These are phyloP conservation scores for Hozukius guyotensis DNA, from an alignment of 2,797 vertebrate species.

Conservation along the genomic window DNA sequence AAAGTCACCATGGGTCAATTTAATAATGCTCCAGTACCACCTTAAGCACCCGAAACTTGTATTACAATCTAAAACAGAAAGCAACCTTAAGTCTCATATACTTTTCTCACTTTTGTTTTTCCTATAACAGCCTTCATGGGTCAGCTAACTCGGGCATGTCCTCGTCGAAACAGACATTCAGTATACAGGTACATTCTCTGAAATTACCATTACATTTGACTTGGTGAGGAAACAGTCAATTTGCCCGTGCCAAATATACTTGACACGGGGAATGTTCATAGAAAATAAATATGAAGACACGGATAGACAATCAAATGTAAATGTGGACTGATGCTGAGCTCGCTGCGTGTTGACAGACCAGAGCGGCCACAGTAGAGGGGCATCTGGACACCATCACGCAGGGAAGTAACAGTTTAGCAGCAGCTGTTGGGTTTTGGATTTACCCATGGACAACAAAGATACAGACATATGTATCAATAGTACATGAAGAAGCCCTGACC, in stretches of 20 bases:
- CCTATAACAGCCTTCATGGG: slow-evolving; percentile 61
- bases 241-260: slow-evolving; percentile 67
- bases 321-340: slow-evolving; percentile 64
- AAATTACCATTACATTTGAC: slow-evolving; percentile 78
- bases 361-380: slow-evolving; percentile 53
- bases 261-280: slow-evolving; percentile 57
- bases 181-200: slow-evolving; percentile 86
- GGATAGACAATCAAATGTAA: slow-evolving; percentile 49
- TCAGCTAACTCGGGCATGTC: slow-evolving; percentile 64
- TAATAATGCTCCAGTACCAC: slow-evolving; percentile 69
- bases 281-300: slow-evolving; percentile 69
- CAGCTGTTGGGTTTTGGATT: slow-evolving; percentile 83
- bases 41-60: slow-evolving; percentile 52
- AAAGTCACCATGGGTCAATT: slow-evolving; percentile 65
- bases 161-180: slow-evolving; percentile 81
- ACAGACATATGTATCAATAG: slow-evolving; percentile 74
- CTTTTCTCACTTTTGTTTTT: slow-evolving; percentile 49
- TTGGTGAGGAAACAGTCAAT: slow-evolving; percentile 73
- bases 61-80: slow-evolving; percentile 55
- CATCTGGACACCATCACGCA: slow-evolving; percentile 73
- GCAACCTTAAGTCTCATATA: slow-evolving; percentile 42
- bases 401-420: slow-evolving; percentile 83
- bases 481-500: slow-evolving; percentile 72
- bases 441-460: slow-evolving; percentile 80
- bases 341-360: slow-evolving; percentile 44